These are phyloP conservation scores for Spilogale gracilis DNA, from an alignment of 2,113 vertebrate genomes.

Conservation along the genomic window DNA sequence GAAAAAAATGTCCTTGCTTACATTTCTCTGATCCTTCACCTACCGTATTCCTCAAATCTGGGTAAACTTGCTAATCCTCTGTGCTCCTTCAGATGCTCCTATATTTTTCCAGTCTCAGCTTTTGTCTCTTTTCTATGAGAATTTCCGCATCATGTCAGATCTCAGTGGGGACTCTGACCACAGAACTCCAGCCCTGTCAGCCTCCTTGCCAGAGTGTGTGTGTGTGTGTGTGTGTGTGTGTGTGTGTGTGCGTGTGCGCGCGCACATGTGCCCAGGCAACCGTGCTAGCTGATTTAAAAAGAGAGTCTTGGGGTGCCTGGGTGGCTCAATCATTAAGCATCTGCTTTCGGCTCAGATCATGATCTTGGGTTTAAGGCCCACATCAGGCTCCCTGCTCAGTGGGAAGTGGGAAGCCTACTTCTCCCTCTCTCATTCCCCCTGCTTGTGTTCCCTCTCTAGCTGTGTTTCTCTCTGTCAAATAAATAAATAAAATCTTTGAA, in stretches of 20 bases:
- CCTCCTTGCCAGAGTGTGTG: too few relatives aligned
- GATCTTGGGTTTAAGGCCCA: background rate
- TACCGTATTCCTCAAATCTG: background rate
- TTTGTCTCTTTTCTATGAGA: background rate
- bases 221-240: background rate
- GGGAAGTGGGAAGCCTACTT: background rate
- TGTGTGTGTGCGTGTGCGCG: background rate
- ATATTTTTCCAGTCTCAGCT: background rate
- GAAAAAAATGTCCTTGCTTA: background rate
- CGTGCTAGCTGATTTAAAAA: too few relatives aligned
- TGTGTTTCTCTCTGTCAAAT: background rate
- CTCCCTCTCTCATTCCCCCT: background rate
- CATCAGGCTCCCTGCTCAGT: too few relatives aligned
- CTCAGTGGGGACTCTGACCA: background rate
- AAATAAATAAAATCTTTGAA: background rate
- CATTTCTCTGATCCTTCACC: background rate
- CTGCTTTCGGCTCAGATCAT: background rate
- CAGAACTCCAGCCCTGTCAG: background rate
- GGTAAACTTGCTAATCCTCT: background rate
- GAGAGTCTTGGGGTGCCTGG: too few relatives aligned
- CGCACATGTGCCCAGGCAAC: too few relatives aligned
- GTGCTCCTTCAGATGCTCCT: background rate
- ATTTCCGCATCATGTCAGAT: background rate
- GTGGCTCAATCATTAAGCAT: background rate
- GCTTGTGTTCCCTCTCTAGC: too few relatives aligned